A percentile compares a stretch with the other conserved stretches of the same genome.
phyloP scores from a whole-genome alignment of 2,797 vertebrate genomes.

The Pseudochromis fuscus region DNA sequence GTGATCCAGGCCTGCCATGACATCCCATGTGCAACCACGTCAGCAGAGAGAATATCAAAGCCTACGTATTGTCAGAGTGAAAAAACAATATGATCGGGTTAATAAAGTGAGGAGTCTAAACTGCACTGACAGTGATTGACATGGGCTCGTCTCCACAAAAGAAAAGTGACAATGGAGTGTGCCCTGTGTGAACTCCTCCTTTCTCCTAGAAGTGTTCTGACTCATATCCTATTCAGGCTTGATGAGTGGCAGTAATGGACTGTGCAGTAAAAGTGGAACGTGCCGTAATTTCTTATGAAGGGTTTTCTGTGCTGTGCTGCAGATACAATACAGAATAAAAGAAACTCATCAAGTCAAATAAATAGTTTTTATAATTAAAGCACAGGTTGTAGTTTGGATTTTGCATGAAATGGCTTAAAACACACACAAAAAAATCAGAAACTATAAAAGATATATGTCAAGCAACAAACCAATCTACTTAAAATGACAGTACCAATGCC shows the following conservation, averaged over 20 bases:
- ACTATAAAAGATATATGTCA: no score
- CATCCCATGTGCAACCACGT: constrained; percentile 42
- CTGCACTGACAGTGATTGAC: constrained; percentile 33
- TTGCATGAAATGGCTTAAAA: no score
- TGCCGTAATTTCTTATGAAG: constrained; percentile 18
- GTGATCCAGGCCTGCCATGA: constrained; percentile 40
- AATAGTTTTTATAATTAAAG: no score
- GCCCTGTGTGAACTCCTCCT: constrained; percentile 16
- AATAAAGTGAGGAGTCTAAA: constrained; percentile 12
- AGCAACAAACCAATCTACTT: no score
- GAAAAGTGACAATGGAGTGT: constrained; percentile 19
- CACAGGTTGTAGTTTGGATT: no score
- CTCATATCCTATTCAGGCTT: constrained; percentile 41
- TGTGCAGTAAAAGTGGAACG: constrained; percentile 4
- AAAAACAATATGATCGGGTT: background rate
- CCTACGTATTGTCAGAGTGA: constrained; percentile 1
- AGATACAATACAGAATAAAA: no score
- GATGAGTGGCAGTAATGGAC: constrained; percentile 37
- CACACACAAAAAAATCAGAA: no score
- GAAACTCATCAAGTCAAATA: no score
- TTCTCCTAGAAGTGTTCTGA: constrained; percentile 24
- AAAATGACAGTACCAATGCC: no score
- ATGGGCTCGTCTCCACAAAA: constrained; percentile 6
- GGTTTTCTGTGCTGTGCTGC: no score
- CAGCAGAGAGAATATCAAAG: constrained; percentile 3